Conservation (phyloP, 2,113 vertebrate species). For the Natator depressus region DNA sequence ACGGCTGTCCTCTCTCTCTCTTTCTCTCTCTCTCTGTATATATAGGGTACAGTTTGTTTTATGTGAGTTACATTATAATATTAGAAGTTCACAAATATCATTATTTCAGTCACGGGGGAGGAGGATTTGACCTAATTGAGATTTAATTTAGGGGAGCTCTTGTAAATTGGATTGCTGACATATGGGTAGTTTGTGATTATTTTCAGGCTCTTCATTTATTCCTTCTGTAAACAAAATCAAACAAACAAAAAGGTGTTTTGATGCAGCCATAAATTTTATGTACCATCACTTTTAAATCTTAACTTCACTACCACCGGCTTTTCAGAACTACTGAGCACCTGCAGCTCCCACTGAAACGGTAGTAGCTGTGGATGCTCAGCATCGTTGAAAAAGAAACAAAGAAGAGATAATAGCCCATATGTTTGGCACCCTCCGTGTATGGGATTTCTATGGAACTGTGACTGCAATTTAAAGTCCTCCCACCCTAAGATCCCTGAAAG, state of each 20-base stretch:
- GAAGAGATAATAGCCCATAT: background rate
- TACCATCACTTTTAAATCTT: background rate
- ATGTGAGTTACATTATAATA: background rate
- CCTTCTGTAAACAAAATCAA: background rate
- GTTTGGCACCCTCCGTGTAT: background rate
- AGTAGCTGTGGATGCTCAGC: background rate
- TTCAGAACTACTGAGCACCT: background rate
- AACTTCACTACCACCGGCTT: background rate
- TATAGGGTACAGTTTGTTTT: background rate
- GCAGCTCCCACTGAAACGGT: background rate
- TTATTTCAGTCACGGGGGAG: background rate
- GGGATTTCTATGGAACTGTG: background rate
- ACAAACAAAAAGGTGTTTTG: background rate
- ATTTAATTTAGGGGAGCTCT: background rate
- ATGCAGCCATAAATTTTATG: background rate
- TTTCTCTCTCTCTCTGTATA: background rate
- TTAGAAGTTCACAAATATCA: background rate
- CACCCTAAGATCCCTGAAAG: background rate
- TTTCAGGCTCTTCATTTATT: background rate
- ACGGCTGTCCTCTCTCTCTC: background rate
- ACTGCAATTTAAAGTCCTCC: background rate
- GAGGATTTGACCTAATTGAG: background rate
- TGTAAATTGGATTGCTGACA: background rate
- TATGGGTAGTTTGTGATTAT: rapidly evolving
- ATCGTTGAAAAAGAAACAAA: background rate